Evolutionary conservation across 2,113 vertebrate genomes (phyloP), one percentile per base, ranked within the genome.

Genomic region (Burhinus oedicnemus): DNA sequence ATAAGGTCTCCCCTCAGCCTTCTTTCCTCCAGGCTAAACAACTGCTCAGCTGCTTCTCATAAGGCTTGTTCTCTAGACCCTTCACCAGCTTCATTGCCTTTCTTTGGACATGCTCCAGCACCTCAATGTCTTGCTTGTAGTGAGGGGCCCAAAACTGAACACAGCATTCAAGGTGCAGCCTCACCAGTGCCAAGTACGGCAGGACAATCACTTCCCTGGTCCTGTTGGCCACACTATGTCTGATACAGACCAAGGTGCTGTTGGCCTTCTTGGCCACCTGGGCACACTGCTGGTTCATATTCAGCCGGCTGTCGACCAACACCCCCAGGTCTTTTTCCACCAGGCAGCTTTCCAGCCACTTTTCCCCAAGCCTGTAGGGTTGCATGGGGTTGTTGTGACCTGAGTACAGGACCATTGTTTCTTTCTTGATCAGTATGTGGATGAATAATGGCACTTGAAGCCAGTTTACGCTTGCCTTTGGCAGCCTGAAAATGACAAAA

Each of bases 401-500:
- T 12, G 44, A 44, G 40, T 44, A 29, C 40, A 65, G 64, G 13
- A 44, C 13, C 29, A 4, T 32, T 44, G 29, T 30, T 97, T 95
- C 90, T 93, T 91, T 36, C 58, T 95, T 69, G 84, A 97, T 96
- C 90, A 97, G 83, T 93, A 90, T 92, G 75, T 71, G 30, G 79
- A 61, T 72, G 93, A 95, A 85, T 68, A 93, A 84, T 82, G 77
- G 55, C 66, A 57, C 58, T 87, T 87, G 80, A 93, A 92, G 83
- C 60, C 65, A 92, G 87, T 96, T 95, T 93, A 93, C 75, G 75
- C 40, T 70, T 86, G 23, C 71, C 51, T 96, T 94, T 89, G 80
- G 82, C 74, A 97, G 83, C 20, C 86, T 96, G 92, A 69, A 94
- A 89, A 97, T 95, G 68, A 91, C 94, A 89, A 40, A 92, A 98